A percentile compares a stretch with the other conserved stretches of the same genome.
Conservation (phyloP, 2,797 vertebrate genomes). For the Enteromius thamalakanensis region DNA sequence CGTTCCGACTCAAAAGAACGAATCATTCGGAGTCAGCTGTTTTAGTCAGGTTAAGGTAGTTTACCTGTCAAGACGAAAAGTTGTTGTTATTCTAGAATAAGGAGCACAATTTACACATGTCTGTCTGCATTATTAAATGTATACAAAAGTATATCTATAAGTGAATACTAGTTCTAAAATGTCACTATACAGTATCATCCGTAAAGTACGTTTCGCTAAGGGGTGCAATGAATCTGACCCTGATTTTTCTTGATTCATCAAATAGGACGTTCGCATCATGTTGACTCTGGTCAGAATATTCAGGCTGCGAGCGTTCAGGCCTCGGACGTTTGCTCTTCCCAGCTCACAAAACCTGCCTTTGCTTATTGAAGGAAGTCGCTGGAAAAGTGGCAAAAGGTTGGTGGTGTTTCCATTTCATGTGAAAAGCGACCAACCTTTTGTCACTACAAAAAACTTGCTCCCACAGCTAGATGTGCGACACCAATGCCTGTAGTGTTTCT, state of each 20-base stretch:
- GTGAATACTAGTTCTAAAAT: neutral
- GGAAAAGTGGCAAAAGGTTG: constrained; percentile 92
- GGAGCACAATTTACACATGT: neutral
- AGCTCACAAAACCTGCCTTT: constrained; percentile 72
- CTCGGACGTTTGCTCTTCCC: constrained; percentile 76
- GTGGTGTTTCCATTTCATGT: constrained; percentile 82
- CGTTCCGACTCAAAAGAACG: neutral
- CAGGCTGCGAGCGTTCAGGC: constrained; percentile 81
- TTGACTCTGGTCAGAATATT: constrained; percentile 82
- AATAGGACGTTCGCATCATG: constrained; percentile 75
- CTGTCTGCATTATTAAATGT: neutral
- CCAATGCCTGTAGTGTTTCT: neutral
- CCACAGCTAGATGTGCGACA: neutral
- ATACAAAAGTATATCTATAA: neutral
- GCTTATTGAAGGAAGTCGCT: constrained; percentile 79
- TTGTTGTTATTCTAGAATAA: neutral
- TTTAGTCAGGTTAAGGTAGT: too few species aligned
- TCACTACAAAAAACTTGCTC: constrained; percentile 61
- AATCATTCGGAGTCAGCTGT: neutral
- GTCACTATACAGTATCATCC: neutral
- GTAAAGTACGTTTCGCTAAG: neutral
- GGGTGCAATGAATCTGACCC: constrained; percentile 65
- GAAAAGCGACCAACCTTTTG: constrained; percentile 83
- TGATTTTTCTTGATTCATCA: constrained; percentile 54
- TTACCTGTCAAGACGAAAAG: neutral